Evolutionary conservation across 2,797 vertebrate genomes (phyloP), one percentile per base, ranked within the genome.

Genomic region (Apogon hyalosoma): DNA sequence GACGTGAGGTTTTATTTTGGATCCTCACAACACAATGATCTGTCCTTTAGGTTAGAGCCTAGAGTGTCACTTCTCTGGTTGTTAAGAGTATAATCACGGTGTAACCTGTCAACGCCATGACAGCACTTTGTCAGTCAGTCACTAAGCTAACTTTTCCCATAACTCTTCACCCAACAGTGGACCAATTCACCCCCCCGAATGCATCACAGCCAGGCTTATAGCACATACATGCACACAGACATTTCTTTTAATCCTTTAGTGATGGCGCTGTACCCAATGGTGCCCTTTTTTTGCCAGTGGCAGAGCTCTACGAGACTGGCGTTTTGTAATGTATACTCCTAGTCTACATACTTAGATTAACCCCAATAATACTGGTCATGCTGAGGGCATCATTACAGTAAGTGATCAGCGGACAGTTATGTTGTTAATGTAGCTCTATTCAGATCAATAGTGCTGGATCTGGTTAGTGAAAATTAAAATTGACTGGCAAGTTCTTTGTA

Each of bases 301-400:
- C 38, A 49, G 60, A 16, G 43, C 54, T 67, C n/a, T 7, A 49
- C 21, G 63, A 7, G 8, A 36, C 63, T 47, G 50, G 52, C 75
- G 64, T 62, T n/a, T n/a, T 87, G 88, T 87, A 90, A 90, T 84
- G 59, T 75, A 87, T 74, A 87, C 67, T 50, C 31, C 60, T 88
- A 86, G 89, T 91, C 89, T 82, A 57, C 63, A 84, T 24, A 57
- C 65, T 86, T 62, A 73, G 84, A 87, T 91, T 88, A 89, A 83
- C 70, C 80, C 69, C 66, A 83, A 75, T 90, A 80, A 73, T 69
- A 66, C 69, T 72, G 61, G 68, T 74, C 71, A 79, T 52, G 50
- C 70, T 64, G 55, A 78, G 71, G 72, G 51, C 61, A 57, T 84
- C 79, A 63, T 79, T 66, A 74, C 42, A 70, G 55, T 45, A 21